phyloP scores from a whole-genome alignment of 2,113 vertebrate species.

The Ursus arctos region DNA sequence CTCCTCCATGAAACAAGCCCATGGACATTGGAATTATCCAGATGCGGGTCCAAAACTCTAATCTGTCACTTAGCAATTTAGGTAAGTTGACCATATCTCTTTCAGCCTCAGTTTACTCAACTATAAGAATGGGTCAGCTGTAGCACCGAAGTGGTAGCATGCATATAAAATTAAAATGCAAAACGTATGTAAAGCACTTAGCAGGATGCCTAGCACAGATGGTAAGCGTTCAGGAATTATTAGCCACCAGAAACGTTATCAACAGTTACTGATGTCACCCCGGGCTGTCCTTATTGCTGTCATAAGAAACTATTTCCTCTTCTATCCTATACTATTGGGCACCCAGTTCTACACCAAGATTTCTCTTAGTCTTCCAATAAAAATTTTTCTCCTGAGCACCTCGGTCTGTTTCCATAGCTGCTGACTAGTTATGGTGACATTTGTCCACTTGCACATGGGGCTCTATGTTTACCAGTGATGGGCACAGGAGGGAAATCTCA shows the following conservation, averaged over 20 bases:
- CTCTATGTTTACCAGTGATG: neutral
- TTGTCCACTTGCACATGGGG: neutral
- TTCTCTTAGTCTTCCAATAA: neutral
- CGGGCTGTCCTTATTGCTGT: neutral
- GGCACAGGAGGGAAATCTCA: neutral
- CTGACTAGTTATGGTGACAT: neutral
- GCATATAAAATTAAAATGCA: neutral
- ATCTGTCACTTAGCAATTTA: conserved; percentile 9
- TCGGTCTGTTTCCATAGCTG: neutral
- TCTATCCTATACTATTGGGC: neutral
- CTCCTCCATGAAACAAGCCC: neutral
- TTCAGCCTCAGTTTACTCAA: neutral
- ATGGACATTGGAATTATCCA: neutral
- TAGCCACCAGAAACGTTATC: neutral
- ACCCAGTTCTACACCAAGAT: neutral
- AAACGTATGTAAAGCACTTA: neutral
- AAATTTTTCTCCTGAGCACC: neutral
- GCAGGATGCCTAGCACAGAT: neutral
- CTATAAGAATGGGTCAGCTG: neutral
- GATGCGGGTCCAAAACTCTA: neutral
- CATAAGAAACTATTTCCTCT: neutral
- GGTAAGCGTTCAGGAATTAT: neutral
- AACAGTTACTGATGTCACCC: neutral
- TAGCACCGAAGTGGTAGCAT: neutral
- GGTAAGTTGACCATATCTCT: neutral